Base-by-base conservation (phyloP, 2,888 invertebrate species). In the Pycnomerus fuliginosus region DNA sequence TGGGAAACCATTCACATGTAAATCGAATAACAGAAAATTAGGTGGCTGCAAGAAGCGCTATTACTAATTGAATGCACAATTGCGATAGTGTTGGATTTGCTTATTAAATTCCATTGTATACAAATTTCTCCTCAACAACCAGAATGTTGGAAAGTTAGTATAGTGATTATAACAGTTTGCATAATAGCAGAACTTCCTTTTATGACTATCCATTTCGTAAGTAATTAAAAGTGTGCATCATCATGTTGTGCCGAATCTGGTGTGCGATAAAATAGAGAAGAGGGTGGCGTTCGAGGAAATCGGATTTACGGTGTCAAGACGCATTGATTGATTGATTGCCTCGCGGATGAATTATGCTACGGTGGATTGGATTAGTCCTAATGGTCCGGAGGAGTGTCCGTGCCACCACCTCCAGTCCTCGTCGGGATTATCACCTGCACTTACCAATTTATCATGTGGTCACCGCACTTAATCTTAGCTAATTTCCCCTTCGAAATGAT, bases 311-410 rank as follows among this genome's bases (percentile, higher is more conserved):
- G 63, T 68, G 71, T 71, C 71, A 66, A 64, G 64, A 63, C 58
- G 58, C 69, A 67, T 66, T 69, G 70, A 71, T 71, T 71, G 71
- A 71, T 71, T 67, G 71, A 71, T 71, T 68, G 64, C 67, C 58
- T 55, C 55, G 60, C 61, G 66, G 68, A 69, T 67, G 69, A 70
- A 69, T 71, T 67, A 69, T 67, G 67, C 65, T 62, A 62, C 58
- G 60, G 63, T 61, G 66, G 60, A 66, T 65, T 61, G 64, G 62
- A 65, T 65, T 64, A 64, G 56, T 59, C 57, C 65, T 65, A 65
- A 67, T 65, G 65, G 64, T 59, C 61, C 58, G 55, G 59, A 62
- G 67, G 65, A 64, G 65, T 64, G 65, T 63, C 65, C 61, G 53
- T 44, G 45, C 46, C 43, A 39, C 52, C 55, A 51, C 53, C 51